These are phyloP conservation scores for Perizoma affinitatum DNA, from an alignment of 2,888 invertebrate genomes.

Conservation along the genomic window DNA sequence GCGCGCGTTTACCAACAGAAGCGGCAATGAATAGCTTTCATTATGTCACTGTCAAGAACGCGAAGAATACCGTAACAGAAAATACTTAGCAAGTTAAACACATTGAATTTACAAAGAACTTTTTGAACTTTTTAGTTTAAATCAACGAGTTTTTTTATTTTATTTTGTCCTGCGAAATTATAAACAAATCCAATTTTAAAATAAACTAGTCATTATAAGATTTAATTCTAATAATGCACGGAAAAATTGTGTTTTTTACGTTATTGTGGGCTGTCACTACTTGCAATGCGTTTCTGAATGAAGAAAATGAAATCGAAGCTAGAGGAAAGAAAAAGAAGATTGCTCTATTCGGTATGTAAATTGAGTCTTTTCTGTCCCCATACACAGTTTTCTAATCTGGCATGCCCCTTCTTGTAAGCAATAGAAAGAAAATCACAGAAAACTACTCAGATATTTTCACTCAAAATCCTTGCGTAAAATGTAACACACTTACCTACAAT, in stretches of 20 bases:
- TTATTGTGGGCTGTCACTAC: conserved; percentile 37
- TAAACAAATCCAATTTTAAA: conserved; percentile 1
- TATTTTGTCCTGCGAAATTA: conserved; percentile 1
- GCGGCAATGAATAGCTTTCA: conserved; percentile 32
- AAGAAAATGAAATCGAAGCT: conserved; percentile 51
- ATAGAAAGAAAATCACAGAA: too few relatives aligned
- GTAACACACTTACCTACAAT: too few relatives aligned
- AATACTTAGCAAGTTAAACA: conserved; percentile 5
- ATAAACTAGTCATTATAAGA: background rate
- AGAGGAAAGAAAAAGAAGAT: conserved; percentile 76
- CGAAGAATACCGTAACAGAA: conserved; percentile 11
- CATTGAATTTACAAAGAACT: background rate
- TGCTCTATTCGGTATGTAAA: conserved; percentile 65
- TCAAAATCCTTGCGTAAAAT: too few relatives aligned
- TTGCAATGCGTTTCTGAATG: conserved; percentile 44
- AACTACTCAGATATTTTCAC: too few relatives aligned
- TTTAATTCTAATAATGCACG: conserved; percentile 41
- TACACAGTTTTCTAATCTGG: too few relatives aligned
- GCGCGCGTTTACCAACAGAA: conserved; percentile 30
- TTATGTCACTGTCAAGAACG: conserved; percentile 42
- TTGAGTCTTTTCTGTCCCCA: too few relatives aligned
- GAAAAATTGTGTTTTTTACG: conserved; percentile 41
- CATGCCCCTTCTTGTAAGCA: too few relatives aligned
- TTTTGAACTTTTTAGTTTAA: background rate
- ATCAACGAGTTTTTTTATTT: conserved; percentile 13